phyloP scores from a whole-genome alignment of 2,113 vertebrate genomes.

The Zosterops lateralis region DNA sequence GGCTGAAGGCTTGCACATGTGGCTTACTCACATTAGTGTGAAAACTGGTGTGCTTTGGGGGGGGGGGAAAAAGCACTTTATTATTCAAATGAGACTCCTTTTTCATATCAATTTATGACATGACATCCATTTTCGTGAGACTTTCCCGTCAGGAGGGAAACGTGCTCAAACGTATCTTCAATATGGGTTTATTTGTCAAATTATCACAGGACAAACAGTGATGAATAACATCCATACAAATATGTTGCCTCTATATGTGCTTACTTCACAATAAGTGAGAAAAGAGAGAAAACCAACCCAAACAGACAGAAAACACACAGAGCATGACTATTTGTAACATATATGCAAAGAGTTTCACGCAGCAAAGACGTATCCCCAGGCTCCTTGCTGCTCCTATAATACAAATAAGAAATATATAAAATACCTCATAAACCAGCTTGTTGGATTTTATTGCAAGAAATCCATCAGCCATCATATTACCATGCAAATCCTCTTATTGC shows the following conservation, averaged over 20 bases:
- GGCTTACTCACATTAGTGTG: slow-evolving; percentile 60
- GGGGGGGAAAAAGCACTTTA: not conserved
- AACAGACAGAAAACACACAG: slow-evolving; percentile 16
- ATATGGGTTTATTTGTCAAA: not conserved
- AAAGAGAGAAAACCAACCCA: not conserved
- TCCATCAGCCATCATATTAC: slow-evolving; percentile 48
- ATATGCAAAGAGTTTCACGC: not conserved
- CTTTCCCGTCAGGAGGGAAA: not conserved
- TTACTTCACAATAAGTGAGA: not conserved
- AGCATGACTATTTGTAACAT: not conserved
- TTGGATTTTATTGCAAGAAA: slow-evolving; percentile 46
- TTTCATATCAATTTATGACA: not conserved
- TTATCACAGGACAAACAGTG: not conserved
- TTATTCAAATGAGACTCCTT: slow-evolving; percentile 39
- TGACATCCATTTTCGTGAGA: not conserved
- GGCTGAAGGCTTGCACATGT: slow-evolving; percentile 65
- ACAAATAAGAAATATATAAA: slow-evolving; percentile 44
- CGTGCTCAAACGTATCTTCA: not conserved
- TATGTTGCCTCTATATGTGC: not conserved
- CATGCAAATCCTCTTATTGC: slow-evolving; percentile 47
- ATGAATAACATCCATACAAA: slow-evolving; percentile 2
- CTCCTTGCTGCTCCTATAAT: not conserved
- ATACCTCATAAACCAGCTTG: slow-evolving; percentile 43
- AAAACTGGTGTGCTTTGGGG: slow-evolving; percentile 1
- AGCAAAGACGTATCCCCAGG: not conserved